Conservation (phyloP, 1,140 invertebrate genomes). For the Diuraphis noxia region DNA sequence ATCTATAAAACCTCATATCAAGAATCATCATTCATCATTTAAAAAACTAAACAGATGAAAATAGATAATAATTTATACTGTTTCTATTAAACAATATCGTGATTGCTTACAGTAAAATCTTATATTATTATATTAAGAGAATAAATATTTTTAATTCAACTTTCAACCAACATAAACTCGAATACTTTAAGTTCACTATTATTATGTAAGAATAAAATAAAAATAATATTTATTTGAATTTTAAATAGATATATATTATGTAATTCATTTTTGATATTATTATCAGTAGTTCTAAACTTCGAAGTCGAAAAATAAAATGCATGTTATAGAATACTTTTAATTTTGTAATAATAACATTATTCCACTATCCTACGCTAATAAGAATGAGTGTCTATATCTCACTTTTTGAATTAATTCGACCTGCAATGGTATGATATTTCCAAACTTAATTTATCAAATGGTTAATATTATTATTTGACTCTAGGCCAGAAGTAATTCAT, state of each 20-base stretch:
- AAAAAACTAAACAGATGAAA: background rate
- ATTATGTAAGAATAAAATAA: background rate
- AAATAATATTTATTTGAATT: background rate
- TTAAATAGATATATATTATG: background rate
- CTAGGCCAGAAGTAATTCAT: background rate
- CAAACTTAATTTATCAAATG: background rate
- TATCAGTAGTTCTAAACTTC: too few species aligned
- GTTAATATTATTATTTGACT: background rate
- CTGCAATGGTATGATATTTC: background rate
- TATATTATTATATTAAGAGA: background rate
- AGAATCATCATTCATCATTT: background rate
- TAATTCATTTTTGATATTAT: background rate
- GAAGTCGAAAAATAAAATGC: too few species aligned
- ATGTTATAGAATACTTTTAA: too few species aligned
- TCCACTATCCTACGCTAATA: too few species aligned
- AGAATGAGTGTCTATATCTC: background rate
- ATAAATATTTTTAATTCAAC: background rate
- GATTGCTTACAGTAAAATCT: background rate
- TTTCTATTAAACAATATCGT: background rate
- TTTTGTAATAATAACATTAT: too few species aligned
- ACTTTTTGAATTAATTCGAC: too few species aligned
- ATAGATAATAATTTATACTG: background rate
- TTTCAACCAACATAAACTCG: background rate
- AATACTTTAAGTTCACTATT: background rate
- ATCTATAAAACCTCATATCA: background rate